Base-by-base conservation (phyloP, 2,888 invertebrate species). In the Bugulina stolonifera region DNA sequence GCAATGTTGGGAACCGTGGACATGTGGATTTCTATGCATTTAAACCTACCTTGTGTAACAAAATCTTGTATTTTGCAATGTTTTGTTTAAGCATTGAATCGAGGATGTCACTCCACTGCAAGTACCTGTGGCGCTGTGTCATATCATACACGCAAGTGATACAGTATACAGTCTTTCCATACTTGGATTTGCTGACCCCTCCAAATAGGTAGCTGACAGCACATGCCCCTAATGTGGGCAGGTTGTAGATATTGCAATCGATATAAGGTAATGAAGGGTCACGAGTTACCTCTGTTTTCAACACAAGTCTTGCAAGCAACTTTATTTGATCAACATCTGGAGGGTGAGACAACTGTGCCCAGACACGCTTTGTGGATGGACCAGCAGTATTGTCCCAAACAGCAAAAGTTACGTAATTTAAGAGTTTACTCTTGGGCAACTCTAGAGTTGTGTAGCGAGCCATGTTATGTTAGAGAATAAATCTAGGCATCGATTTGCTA, bases 171-270 rank as follows among this genome's bases (percentile, higher is more conserved):
- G 64, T 32, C 10, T 27, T 64, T 1, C 32, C 64, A 25, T 22
- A 32, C 27, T 64, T 64, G 1, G 27, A 34, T 32, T 32, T 64
- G 32, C 64, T 32, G 14, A 27, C 27, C 29, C 29, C 64, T 25
- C 64, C 64, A 64, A 64, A 64, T 5, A 64, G 3, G 34, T 64
- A 64, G 34, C 27, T 64, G 32, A 64, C 64, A 64, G 64, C 64
- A 64, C 64, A 64, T 14, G 27, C 27, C 10, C 29, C 2, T 14
- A 14, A 32, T 14, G 22, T 27, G 14, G 27, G 10, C 10, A 64
- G 32, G 5, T 14, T 25, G 32, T 64, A 64, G 10, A 64, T 32
- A 27, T 64, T 64, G n/a, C 64, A 64, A 27, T 64, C 64, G 14
- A 64, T 64, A n/a, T 32, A 2, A 10, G 64, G 27, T 10, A 22